Percentiles rank a stretch among this genome's conserved stretches.
Conservation (phyloP, 2,797 vertebrate species). For the Acanthurus tractus region DNA sequence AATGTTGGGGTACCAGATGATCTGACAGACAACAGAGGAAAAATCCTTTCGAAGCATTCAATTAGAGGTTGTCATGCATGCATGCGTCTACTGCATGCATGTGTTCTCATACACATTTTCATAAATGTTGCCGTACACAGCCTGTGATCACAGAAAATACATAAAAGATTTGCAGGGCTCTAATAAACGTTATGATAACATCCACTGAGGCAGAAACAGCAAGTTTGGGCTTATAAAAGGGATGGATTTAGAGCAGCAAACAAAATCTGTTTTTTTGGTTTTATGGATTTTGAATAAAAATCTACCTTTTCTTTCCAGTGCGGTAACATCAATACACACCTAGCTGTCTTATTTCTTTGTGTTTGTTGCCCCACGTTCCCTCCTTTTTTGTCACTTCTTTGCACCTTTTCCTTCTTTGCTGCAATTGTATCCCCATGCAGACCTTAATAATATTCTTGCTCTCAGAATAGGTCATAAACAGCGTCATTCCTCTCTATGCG, state of each 20-base stretch:
- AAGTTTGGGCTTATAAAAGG: slow-evolving; percentile 6
- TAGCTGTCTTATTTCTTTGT: slow-evolving; percentile 9
- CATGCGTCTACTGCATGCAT: no score
- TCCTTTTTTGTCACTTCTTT: neutral
- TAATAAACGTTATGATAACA: slow-evolving; percentile 4
- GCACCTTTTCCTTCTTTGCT: neutral
- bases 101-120: neutral
- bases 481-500: neutral
- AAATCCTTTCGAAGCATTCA: neutral
- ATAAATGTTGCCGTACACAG: neutral
- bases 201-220: neutral
- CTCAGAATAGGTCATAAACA: neutral
- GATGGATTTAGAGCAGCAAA: slow-evolving; percentile 29
- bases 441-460: neutral
- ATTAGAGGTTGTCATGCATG: neutral
- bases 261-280: slow-evolving; percentile 23
- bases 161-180: slow-evolving; percentile 5
- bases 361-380: neutral
- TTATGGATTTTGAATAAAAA: slow-evolving; percentile 25
- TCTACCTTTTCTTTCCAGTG: slow-evolving; percentile 10
- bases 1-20: neutral
- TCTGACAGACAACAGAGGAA: neutral
- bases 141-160: slow-evolving; percentile 3
- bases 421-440: neutral
- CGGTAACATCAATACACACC: slow-evolving; percentile 8